Conservation (phyloP, 1,140 invertebrate genomes). For the Neotoxoptera formosana region DNA sequence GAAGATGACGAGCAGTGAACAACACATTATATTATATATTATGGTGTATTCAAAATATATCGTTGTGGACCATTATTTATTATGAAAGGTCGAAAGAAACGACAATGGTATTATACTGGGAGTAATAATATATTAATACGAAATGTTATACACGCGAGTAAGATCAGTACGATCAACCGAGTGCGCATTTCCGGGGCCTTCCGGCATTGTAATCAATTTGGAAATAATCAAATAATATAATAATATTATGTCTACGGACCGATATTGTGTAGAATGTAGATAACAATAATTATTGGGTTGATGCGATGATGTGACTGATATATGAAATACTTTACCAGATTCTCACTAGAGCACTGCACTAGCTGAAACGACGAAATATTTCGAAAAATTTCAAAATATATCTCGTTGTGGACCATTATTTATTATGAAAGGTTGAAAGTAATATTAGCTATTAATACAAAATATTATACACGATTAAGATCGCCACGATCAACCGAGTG, state of each 20-base stretch:
- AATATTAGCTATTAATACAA: neutral
- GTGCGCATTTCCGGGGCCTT: neutral
- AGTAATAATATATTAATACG: neutral
- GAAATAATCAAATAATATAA: neutral
- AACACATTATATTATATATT: too few relatives aligned
- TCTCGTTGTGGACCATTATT: neutral
- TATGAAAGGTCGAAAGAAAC: neutral
- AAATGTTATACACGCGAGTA: neutral
- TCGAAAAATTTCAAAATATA: too few relatives aligned
- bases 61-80: neutral
- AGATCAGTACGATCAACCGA: neutral
- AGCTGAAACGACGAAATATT: too few relatives aligned
- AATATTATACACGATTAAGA: neutral
- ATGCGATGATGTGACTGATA: too few relatives aligned
- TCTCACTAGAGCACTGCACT: too few relatives aligned
- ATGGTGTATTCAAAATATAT: too few relatives aligned
- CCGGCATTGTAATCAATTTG: neutral
- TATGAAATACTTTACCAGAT: too few relatives aligned
- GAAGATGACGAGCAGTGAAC: neutral
- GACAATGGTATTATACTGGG: neutral
- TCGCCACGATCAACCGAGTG: neutral
- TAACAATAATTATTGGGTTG: neutral
- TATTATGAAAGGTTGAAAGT: neutral
- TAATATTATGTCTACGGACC: neutral
- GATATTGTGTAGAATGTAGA: too few relatives aligned